Percentiles rank a stretch among this genome's conserved stretches.
These are phyloP conservation scores for Pyxicephalus adspersus DNA, from an alignment of 2,113 vertebrate species.

Conservation along the genomic window DNA sequence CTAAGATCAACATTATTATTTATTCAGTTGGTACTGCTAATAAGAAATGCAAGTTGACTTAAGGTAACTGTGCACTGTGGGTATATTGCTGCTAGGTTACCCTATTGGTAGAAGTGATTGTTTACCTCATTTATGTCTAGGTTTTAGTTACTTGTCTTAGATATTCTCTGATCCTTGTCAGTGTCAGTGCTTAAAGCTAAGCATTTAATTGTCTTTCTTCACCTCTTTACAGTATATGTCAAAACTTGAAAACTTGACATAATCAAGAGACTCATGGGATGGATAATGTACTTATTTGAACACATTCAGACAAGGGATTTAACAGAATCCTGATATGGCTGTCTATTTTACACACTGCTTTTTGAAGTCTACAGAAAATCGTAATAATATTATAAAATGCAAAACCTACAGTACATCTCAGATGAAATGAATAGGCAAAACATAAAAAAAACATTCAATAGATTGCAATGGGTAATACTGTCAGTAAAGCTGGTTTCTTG, in stretches of 20 bases:
- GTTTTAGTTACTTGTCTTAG: constrained; percentile 9
- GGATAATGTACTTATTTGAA: constrained; percentile 31
- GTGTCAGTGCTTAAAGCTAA: constrained; percentile 9
- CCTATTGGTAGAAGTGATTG: constrained; percentile 5
- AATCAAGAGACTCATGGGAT: constrained; percentile 19
- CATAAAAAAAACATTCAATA: too few species aligned
- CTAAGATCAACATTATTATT: constrained; percentile 2
- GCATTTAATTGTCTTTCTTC: constrained; percentile 36
- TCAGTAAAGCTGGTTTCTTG: too few species aligned
- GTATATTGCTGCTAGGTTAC: neutral
- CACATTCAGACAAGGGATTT: constrained; percentile 5
- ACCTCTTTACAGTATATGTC: constrained; percentile 22
- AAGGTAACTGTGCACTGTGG: constrained; percentile 22
- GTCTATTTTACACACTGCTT: too few species aligned
- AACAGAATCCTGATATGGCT: neutral
- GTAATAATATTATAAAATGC: too few species aligned
- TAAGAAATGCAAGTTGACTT: neutral
- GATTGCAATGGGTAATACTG: too few species aligned
- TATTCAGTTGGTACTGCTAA: neutral
- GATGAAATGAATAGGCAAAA: too few species aligned
- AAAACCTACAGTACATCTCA: too few species aligned
- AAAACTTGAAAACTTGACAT: constrained; percentile 37
- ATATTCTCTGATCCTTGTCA: constrained; percentile 28
- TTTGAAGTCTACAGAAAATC: too few species aligned
- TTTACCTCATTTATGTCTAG: constrained; percentile 14